phyloP scores from a whole-genome alignment of 2,888 invertebrate species.

The Apodemia zela region DNA sequence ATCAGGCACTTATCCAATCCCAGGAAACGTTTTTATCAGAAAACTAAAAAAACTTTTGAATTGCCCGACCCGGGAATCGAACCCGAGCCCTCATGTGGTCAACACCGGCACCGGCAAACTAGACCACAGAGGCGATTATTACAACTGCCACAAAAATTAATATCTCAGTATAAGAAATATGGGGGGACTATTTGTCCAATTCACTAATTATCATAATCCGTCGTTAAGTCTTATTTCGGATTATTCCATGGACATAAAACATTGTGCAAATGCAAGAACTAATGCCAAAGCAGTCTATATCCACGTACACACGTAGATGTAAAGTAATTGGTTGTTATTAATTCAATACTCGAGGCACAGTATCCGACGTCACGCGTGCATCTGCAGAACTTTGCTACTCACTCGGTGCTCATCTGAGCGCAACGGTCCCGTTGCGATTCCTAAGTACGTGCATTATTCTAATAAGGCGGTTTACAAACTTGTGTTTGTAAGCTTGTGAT shows the following conservation, averaged over 20 bases:
- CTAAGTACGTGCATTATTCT: conserved; percentile 26
- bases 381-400: conserved; percentile 36
- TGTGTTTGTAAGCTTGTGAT: not conserved
- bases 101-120: too few species aligned
- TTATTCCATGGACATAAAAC: not conserved
- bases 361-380: conserved; percentile 32
- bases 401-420: conserved; percentile 32
- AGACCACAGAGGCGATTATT: too few species aligned
- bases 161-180: too few species aligned
- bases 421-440: conserved; percentile 34
- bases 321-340: conserved; percentile 31
- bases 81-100: too few species aligned
- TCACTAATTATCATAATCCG: too few species aligned
- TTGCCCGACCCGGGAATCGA: too few species aligned
- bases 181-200: too few species aligned
- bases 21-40: too few species aligned
- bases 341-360: conserved; percentile 28
- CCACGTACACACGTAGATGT: conserved; percentile 16
- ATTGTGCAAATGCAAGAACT: not conserved
- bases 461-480: conserved; percentile 23
- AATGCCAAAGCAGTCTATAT: not conserved
- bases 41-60: too few species aligned
- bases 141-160: too few species aligned
- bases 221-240: not conserved
- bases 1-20: too few species aligned